phyloP scores from a whole-genome alignment of 2,888 invertebrate genomes.

The Lithosia quadra region DNA sequence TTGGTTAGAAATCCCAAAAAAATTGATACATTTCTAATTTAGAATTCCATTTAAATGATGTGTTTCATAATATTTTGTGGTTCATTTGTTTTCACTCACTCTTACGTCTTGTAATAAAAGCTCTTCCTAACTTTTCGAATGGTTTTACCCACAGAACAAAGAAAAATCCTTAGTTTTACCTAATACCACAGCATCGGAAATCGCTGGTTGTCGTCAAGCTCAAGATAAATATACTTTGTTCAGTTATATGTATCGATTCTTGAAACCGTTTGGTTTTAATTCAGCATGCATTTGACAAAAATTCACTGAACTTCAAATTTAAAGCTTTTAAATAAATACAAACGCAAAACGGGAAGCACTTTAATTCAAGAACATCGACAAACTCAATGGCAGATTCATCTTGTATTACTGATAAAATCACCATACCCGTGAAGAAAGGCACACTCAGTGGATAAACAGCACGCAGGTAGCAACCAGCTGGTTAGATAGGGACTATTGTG shows the following conservation, averaged over 20 bases:
- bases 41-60: too few relatives aligned
- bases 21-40: too few relatives aligned
- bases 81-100: too few relatives aligned
- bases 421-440: constrained; percentile 25
- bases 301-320: background rate
- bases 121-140: too few relatives aligned
- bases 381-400: background rate
- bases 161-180: too few relatives aligned
- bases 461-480: constrained; percentile 79
- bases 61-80: too few relatives aligned
- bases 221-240: background rate
- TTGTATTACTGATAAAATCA: constrained; percentile 28
- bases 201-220: too few relatives aligned
- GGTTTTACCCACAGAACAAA: too few relatives aligned
- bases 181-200: too few relatives aligned
- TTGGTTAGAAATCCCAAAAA: too few relatives aligned
- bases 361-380: background rate
- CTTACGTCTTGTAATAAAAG: too few relatives aligned
- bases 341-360: background rate
- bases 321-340: background rate
- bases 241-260: background rate
- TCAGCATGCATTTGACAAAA: background rate
- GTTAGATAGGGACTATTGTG: constrained; percentile 64
- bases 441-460: constrained; percentile 62
- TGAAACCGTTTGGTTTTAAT: background rate